These are phyloP conservation scores for Brachyptera risi DNA, from an alignment of 2,888 invertebrate species.

Conservation along the genomic window DNA sequence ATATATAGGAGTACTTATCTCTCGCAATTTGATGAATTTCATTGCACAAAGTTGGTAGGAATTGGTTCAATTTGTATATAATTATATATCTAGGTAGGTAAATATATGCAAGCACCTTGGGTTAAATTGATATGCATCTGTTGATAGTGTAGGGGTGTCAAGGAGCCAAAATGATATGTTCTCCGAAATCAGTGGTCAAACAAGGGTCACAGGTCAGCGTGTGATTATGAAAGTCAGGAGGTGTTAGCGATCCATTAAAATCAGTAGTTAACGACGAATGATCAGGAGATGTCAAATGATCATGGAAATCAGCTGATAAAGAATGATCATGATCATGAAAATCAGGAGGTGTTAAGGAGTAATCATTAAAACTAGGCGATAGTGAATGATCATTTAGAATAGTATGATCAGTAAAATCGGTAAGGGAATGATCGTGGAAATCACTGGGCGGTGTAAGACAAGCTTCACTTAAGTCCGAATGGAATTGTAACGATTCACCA, in stretches of 20 bases:
- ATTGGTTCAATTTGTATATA: too few species aligned
- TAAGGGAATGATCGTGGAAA: slow-evolving; percentile 41
- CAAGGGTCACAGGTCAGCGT: slow-evolving; percentile 22
- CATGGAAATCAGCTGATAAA: slow-evolving; percentile 15
- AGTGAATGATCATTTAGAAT: slow-evolving; percentile 16
- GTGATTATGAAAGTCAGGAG: slow-evolving; percentile 43
- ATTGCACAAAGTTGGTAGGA: too few species aligned
- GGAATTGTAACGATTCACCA: slow-evolving; percentile 50
- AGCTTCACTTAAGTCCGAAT: slow-evolving; percentile 37
- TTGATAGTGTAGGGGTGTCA: slow-evolving; percentile 8
- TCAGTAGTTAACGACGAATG: slow-evolving; percentile 46
- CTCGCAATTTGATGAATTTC: too few species aligned
- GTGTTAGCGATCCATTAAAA: slow-evolving; percentile 49
- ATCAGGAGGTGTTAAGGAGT: slow-evolving; percentile 44
- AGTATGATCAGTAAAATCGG: slow-evolving; percentile 39
- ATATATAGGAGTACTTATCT: too few species aligned
- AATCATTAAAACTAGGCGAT: slow-evolving; percentile 35
- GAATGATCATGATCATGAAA: slow-evolving; percentile 35
- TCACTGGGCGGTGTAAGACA: slow-evolving; percentile 28
- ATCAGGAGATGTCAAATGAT: slow-evolving; percentile 47
- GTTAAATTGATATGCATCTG: too few species aligned
- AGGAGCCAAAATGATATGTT: slow-evolving; percentile 17
- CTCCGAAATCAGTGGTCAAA: slow-evolving; percentile 27
- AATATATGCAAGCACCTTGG: too few species aligned
- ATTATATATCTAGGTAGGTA: too few species aligned